Evolutionary conservation across 2,888 invertebrate genomes (phyloP), one percentile per base, ranked within the genome.

Genomic region (Drosophila histrio): DNA sequence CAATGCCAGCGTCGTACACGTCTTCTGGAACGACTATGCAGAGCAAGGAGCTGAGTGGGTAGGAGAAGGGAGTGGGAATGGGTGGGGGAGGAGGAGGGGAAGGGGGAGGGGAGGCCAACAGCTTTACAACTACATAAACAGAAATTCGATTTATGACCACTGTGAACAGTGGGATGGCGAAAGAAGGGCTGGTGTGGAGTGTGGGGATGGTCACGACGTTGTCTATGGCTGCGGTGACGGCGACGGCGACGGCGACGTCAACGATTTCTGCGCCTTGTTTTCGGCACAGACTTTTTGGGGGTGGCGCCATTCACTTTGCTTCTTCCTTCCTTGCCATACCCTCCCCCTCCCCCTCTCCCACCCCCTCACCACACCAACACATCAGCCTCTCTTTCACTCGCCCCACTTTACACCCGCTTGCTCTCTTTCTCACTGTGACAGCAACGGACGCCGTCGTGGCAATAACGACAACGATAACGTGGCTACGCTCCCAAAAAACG

Each of bases 131-230:
- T 68, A 88, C 89, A 90, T 89, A 90, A 91, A 90, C 85, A 84
- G 80, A 86, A 89, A 83, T 90, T 89, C 90, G 90, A 91, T 91
- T 91, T 91, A 91, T 88, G 91, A 91, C 91, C 90, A 90, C 67
- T 69, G 78, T 59, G 90, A 69, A 41, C 34, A 11, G 63, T 13
- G 67, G 50, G 63, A 57, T 72, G 60, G 71, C 65, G 58, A 47
- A 57, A 53, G 9, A 15, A 1, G 26, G 15, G 15, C 5, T 4
- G n/a, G 3, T n/a, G 28, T 6, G 21, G 44, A 7, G 4, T 8
- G 13, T 4, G 21, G 30, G 19, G n/a, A 22, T 2, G 13, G 2
- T 11, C 36, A 50, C 38, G 19, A 49, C 24, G 22, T 13, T 13
- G 28, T 30, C 34, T 43, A 39, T 30, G 49, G 39, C 54, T 36